Conservation (phyloP, 2,888 invertebrate species). For the Hypselothyrea guttata region DNA sequence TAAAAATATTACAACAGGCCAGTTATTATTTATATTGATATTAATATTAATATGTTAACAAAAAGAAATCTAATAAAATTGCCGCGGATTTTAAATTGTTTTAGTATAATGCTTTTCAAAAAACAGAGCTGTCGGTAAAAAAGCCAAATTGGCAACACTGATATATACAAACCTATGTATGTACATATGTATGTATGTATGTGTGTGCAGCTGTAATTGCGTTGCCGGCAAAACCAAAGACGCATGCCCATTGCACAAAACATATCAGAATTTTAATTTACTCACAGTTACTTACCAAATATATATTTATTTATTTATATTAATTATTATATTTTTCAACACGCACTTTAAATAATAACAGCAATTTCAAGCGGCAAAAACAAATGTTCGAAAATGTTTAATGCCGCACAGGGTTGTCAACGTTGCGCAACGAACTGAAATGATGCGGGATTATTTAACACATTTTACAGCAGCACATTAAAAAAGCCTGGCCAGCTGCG, state of each 20-base stretch:
- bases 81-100: no score
- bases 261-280: neutral
- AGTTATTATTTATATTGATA: no score
- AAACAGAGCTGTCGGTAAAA: no score
- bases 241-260: neutral
- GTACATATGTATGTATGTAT: neutral
- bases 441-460: slow-evolving; percentile 16
- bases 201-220: neutral
- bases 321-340: no score
- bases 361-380: no score
- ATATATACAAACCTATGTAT: neutral
- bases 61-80: no score
- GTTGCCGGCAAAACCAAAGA: neutral
- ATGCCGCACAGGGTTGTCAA: slow-evolving; percentile 25
- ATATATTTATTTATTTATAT: neutral
- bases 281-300: slow-evolving; percentile 20
- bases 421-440: no score
- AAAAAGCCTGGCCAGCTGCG: neutral
- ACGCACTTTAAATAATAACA: no score
- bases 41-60: no score
- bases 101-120: no score
- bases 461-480: neutral
- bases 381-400: no score
- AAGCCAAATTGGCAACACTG: neutral
- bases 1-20: no score